Conservation (phyloP, 1,140 invertebrate species). For the Pseudomyrmex sp. region DNA sequence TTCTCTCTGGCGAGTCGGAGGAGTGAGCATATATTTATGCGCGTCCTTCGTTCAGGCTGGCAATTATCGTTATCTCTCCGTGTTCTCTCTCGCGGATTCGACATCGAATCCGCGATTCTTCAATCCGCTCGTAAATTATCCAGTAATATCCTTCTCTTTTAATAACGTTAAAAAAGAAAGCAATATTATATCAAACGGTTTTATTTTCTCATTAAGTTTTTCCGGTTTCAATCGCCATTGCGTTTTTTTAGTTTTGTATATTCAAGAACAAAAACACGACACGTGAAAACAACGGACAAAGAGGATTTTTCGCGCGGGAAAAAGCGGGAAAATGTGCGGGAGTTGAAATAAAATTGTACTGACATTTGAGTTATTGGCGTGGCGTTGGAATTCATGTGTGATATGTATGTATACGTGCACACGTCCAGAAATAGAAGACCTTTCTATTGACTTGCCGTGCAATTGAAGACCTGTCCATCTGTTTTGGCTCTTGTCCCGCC, state of each 20-base stretch:
- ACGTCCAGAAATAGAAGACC: conserved; percentile 18
- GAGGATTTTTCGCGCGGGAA: not conserved
- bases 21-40: not conserved
- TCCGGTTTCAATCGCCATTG: not conserved
- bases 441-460: conserved; percentile 19
- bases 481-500: conserved; percentile 17
- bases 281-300: not conserved
- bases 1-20: no score
- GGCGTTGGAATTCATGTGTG: not conserved
- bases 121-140: not conserved
- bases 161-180: not conserved
- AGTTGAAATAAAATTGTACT: not conserved
- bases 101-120: not conserved
- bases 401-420: not conserved
- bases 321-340: not conserved
- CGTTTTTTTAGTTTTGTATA: not conserved
- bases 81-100: not conserved
- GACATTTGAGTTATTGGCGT: conserved; percentile 1
- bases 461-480: conserved; percentile 30
- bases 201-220: conserved; percentile 1
- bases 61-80: conserved; percentile 1
- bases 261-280: not conserved
- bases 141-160: not conserved
- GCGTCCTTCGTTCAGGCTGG: not conserved
- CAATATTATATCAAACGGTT: not conserved